A percentile compares a stretch with the other conserved stretches of the same genome.
These are phyloP conservation scores for Monochamus saltuarius DNA, from an alignment of 1,140 invertebrate genomes.

Conservation along the genomic window DNA sequence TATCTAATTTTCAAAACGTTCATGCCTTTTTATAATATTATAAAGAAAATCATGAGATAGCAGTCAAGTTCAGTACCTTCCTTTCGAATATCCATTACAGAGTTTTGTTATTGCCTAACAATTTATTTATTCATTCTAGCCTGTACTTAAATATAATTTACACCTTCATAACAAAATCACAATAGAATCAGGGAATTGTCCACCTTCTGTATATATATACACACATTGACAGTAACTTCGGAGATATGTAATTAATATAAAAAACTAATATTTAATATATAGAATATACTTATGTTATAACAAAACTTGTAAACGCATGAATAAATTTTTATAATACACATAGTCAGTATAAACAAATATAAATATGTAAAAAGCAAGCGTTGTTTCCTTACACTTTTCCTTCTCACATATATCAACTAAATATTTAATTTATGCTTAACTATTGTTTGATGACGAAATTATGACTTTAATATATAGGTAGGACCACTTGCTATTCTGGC, in stretches of 20 bases:
- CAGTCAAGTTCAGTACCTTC: not conserved
- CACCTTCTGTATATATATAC: not conserved
- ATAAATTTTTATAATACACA: conserved; percentile 27
- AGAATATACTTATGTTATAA: not conserved
- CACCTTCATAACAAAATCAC: not conserved
- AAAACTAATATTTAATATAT: conserved; percentile 11
- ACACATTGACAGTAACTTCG: not conserved
- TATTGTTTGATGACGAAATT: too few relatives aligned
- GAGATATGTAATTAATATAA: not conserved
- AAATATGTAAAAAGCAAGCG: conserved; percentile 25
- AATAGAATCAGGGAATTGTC: not conserved
- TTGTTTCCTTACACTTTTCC: conserved; percentile 1
- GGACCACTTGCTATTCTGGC: too few relatives aligned
- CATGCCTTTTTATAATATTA: not conserved
- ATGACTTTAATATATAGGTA: too few relatives aligned
- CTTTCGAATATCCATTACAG: not conserved
- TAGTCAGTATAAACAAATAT: conserved; percentile 21
- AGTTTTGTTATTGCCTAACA: not conserved
- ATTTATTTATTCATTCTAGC: not conserved
- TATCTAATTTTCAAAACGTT: not conserved
- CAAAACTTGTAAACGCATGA: conserved; percentile 24
- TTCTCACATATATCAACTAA: too few relatives aligned
- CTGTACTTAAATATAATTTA: not conserved
- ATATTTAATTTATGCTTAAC: too few relatives aligned
- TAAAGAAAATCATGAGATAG: not conserved